Conservation (phyloP, 1,140 invertebrate species). For the Drusus annulatus region DNA sequence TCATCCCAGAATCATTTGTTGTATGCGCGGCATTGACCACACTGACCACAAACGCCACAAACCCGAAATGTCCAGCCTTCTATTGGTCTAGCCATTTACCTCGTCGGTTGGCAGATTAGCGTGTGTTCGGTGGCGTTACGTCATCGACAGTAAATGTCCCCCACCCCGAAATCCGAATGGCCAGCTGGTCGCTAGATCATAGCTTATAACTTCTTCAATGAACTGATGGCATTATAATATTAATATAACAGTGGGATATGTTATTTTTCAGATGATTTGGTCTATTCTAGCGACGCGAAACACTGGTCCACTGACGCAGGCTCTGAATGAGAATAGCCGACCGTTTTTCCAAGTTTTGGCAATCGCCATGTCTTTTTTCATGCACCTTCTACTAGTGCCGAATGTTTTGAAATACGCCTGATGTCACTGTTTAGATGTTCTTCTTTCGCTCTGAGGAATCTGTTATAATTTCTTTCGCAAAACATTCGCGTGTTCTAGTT, state of each 20-base stretch:
- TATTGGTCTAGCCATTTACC: too few species aligned
- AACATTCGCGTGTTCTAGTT: too few species aligned
- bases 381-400: background rate
- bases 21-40: too few species aligned
- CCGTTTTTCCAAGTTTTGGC: background rate
- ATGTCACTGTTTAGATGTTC: slow-evolving; percentile 7
- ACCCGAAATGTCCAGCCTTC: too few species aligned
- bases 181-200: background rate
- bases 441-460: background rate
- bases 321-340: slow-evolving; percentile 6
- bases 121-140: background rate
- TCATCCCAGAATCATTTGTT: too few species aligned
- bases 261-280: slow-evolving; percentile 20
- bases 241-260: background rate
- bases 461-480: too few species aligned
- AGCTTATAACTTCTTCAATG: slow-evolving; percentile 16
- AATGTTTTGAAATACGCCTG: slow-evolving; percentile 25
- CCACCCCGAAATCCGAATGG: background rate
- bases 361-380: slow-evolving; percentile 22
- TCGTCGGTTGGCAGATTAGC: background rate
- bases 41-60: too few species aligned
- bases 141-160: background rate
- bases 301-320: slow-evolving; percentile 18
- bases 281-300: background rate
- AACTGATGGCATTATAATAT: background rate